These are phyloP conservation scores for Darevskia nairensis DNA, from an alignment of 2,797 vertebrate genomes.

Conservation along the genomic window DNA sequence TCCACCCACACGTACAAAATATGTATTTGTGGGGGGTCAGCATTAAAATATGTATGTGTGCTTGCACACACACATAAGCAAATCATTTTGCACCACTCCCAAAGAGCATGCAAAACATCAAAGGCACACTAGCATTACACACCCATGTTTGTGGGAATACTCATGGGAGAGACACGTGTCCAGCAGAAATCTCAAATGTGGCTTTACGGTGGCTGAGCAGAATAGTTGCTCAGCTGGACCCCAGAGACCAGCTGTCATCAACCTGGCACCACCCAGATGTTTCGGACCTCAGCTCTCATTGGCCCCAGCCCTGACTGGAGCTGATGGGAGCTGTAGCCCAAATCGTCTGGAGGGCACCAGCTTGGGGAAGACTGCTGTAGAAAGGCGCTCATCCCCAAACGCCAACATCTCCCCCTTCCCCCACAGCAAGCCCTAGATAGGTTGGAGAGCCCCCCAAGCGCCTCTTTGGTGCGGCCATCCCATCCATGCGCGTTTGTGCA, in stretches of 20 bases:
- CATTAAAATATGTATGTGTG: no score
- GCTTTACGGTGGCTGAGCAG: neutral
- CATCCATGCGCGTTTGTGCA: neutral
- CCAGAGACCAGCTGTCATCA: neutral
- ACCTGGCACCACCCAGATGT: neutral
- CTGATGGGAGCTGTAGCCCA: no score
- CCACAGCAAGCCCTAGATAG: constrained; percentile 15
- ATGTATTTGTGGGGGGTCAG: neutral
- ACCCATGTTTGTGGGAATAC: no score
- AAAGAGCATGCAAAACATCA: neutral
- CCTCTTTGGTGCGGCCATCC: neutral
- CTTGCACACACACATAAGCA: neutral
- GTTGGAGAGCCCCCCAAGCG: constrained; percentile 26
- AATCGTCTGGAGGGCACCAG: no score
- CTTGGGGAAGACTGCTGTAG: no score
- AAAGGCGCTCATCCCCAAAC: no score
- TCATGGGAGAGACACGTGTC: no score
- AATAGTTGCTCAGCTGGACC: constrained; percentile 25
- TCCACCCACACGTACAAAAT: neutral
- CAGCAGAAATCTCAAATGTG: constrained; percentile 5
- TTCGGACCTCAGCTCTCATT: no score
- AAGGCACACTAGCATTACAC: neutral
- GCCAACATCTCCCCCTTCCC: neutral
- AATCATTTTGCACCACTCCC: neutral
- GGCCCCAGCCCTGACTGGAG: no score